These are phyloP conservation scores for Stenodera caucasica DNA, from an alignment of 2,888 invertebrate genomes.

Conservation along the genomic window DNA sequence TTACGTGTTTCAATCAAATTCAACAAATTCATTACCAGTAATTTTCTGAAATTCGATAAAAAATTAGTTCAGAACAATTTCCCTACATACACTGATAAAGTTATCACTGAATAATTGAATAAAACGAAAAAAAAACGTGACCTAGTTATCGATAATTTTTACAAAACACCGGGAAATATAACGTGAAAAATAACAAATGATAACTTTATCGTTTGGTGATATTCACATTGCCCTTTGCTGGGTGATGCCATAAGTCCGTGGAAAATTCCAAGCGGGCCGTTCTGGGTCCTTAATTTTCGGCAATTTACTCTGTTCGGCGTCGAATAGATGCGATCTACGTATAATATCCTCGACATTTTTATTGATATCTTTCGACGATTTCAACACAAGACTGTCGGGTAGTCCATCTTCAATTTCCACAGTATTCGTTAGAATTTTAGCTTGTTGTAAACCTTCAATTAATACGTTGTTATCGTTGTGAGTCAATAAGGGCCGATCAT, in stretches of 20 bases:
- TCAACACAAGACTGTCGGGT: constrained; percentile 61
- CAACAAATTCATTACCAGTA: constrained; percentile 67
- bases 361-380: constrained; percentile 60
- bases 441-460: constrained; percentile 74
- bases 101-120: neutral
- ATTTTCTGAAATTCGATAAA: constrained; percentile 58
- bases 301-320: constrained; percentile 77
- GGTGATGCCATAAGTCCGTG: constrained; percentile 75
- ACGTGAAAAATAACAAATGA: constrained; percentile 3
- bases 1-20: constrained; percentile 70
- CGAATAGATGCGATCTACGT: constrained; percentile 68
- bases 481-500: constrained; percentile 62
- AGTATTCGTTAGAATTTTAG: constrained; percentile 80
- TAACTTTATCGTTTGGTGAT: neutral
- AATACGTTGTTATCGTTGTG: constrained; percentile 66
- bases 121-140: neutral
- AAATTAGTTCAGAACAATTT: constrained; percentile 32
- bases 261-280: constrained; percentile 72
- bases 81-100: neutral
- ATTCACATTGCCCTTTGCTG: constrained; percentile 70
- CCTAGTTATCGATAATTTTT: neutral
- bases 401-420: constrained; percentile 64
- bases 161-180: neutral
- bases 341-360: constrained; percentile 66
- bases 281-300: constrained; percentile 71